Percentiles rank a stretch among this genome's conserved stretches.
phyloP scores from a whole-genome alignment of 2,797 vertebrate genomes.

The Diglossa cyanea region DNA sequence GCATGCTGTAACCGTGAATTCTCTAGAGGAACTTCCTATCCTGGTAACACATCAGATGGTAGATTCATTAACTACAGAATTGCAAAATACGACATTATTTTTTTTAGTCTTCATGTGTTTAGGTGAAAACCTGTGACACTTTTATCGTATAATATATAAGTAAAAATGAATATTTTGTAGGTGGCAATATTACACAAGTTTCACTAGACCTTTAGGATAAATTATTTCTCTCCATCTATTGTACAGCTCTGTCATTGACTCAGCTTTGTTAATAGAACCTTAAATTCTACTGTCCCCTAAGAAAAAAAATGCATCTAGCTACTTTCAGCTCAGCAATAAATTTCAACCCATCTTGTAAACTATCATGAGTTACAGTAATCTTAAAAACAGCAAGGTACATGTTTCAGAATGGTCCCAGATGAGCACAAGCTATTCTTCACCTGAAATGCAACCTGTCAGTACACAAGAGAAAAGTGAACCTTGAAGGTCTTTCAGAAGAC shows the following conservation, averaged over 20 bases:
- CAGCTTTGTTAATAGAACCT: conserved; percentile 1
- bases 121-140: neutral
- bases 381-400: conserved; percentile 25
- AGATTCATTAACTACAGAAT: neutral
- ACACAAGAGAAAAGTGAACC: neutral
- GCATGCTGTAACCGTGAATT: neutral
- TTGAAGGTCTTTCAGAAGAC: neutral
- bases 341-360: conserved; percentile 5
- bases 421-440: conserved; percentile 7
- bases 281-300: neutral
- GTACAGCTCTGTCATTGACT: neutral
- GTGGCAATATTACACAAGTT: neutral
- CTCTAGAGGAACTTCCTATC: neutral
- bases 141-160: neutral
- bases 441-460: neutral
- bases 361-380: neutral
- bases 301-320: neutral
- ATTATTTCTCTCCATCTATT: neutral
- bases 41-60: neutral
- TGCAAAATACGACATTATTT: neutral
- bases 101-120: neutral
- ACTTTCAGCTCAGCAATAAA: conserved; percentile 5
- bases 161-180: neutral
- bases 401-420: conserved; percentile 21
- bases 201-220: neutral